Evolutionary conservation across 2,888 invertebrate genomes (phyloP), one percentile per base, ranked within the genome.

Genomic region (Plebejus anna): DNA sequence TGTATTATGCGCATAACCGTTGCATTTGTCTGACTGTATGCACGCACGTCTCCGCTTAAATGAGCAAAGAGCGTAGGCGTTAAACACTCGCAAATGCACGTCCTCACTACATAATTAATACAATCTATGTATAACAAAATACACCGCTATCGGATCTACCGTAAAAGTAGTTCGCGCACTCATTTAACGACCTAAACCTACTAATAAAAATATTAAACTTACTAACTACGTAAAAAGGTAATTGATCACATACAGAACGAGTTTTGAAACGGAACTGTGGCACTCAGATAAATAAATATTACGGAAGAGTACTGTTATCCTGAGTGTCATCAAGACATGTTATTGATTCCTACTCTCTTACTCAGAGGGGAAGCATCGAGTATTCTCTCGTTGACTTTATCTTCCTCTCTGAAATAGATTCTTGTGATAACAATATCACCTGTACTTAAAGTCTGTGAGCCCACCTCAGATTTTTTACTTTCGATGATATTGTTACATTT

Each of bases 401-500:
- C 94, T 80, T 94, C 94, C 80, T 94, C 94, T 73, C 93, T 86
- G 85, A 94, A 94, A 82, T 94, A 94, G 84, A 98, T 97, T 90
- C 97, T 96, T 71, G 98, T 98, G 83, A 98, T 97, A 76, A 98
- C 98, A 84, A 98, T 97, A 87, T 98, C 98, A 75, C 98, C 98
- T 28, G 98, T 98, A 87, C 98, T 98, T 73, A 98, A 94, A 1
- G 98, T 98, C 90, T 98, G 98, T 78, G 97, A 96, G 55, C 96
- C 96, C 78, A 96, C 95, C 82, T 95, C 95, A 11, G 86, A 80
- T 80, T 91, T 90, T 85, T 90, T 90, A 80, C 86, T 88, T 88
- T 92, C 90, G 86, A 91, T 88, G 91, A 94, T 85, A 90, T 90
- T 85, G 88, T 90, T 90, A 86, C 89, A 90, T 82, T 89, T 91